Evolutionary conservation across 2,888 invertebrate species (phyloP).

Genomic region (Polia nebulosa): DNA sequence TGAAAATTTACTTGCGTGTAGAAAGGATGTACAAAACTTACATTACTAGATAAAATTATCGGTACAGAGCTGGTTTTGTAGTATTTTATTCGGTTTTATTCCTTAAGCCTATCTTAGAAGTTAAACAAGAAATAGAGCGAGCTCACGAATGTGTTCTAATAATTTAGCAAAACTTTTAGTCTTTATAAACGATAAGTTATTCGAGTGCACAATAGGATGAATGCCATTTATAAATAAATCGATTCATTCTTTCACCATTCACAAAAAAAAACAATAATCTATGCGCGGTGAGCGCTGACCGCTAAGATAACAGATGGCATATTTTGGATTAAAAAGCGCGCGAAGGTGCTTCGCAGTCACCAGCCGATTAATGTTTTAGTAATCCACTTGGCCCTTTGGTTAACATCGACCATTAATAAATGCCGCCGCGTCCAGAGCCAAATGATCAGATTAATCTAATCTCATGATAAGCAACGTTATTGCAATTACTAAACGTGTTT

Average conservation of each 20-base stretch:
- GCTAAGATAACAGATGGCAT: constrained; percentile 39
- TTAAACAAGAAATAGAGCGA: constrained; percentile 2
- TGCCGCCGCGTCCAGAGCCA: constrained; percentile 30
- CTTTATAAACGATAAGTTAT: constrained; percentile 1
- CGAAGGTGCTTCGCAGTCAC: constrained; percentile 10
- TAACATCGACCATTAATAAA: constrained; percentile 50
- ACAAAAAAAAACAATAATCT: constrained; percentile 21
- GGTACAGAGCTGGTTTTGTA: neutral
- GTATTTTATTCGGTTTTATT: neutral
- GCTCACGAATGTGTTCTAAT: neutral
- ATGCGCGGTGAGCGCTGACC: neutral
- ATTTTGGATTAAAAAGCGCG: constrained; percentile 44
- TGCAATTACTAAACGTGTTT: constrained; percentile 66
- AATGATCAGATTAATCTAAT: constrained; percentile 64
- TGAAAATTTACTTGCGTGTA: neutral
- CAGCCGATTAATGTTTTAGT: constrained; percentile 48
- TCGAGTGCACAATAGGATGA: constrained; percentile 20
- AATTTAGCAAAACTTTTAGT: constrained; percentile 3
- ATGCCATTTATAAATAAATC: constrained; percentile 44
- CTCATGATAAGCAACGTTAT: constrained; percentile 61
- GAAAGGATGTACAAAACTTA: neutral
- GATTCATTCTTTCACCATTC: constrained; percentile 32
- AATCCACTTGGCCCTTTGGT: constrained; percentile 31
- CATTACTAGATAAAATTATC: neutral
- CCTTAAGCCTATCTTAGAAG: neutral